Base-by-base conservation (phyloP, 2,888 invertebrate genomes). In the Pegoplata infirma region DNA sequence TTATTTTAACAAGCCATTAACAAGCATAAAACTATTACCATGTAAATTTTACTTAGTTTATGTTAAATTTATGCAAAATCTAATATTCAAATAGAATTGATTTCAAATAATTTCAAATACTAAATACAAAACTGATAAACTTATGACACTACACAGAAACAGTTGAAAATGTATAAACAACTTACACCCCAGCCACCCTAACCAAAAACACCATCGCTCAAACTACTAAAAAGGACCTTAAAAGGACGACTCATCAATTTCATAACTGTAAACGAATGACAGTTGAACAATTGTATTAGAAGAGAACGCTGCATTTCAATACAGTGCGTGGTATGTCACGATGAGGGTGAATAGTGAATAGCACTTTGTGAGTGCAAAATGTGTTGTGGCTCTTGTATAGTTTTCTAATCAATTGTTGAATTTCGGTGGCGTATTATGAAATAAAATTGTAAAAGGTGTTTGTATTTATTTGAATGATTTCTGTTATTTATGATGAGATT, bases 391-490 rank as follows among this genome's bases (percentile, higher is more conserved):
- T n/a, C n/a, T n/a, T n/a, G n/a, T n/a, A n/a, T n/a, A 23, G 23
- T 23, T 23, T 6, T 32, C 23, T 28, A 32, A 32, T 19, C 23
- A 53, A 59, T 61, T 53, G 61, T 53, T 61, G 61, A 53, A 25
- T 59, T 59, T 25, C n/a, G 46, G 12, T 46, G 59, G 44, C 36
- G 36, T 5, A 10, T n/a, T 17, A 49, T 16, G 2, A 25, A 25
- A 58, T 7, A 14, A 6, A 16, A 58, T 47, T 12, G 19, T 14
- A 49, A 68, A 59, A 69, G 40, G 71, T 55, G 53, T 46, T n/a
- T n/a, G 56, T 64, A 56, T 53, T 44, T 64, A 53, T 66, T 66
- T 66, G 61, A 66, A 71, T 61, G 64, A 76, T 76, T 67, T 56
- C 55, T 55, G 36, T 66, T 66, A 72, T 66, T 76, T 76, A 61